Evolutionary conservation across 2,113 vertebrate species (phyloP), one percentile per base, ranked within the genome.

Genomic region (Antennarius striatus): DNA sequence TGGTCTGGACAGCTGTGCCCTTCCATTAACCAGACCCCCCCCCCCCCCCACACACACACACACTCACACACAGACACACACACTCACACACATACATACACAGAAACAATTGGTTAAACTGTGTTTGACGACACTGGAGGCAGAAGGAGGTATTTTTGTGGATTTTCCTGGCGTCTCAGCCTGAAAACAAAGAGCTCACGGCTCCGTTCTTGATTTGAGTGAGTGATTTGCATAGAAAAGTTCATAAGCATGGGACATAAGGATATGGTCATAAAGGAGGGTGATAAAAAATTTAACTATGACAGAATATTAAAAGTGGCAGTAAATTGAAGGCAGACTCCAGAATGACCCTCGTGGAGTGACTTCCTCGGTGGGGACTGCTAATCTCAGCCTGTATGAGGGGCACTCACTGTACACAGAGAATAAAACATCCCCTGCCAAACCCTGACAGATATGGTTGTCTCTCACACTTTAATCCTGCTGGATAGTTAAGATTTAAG

Each of bases 151-250:
- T 56, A 12, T 28, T 48, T 16, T 39, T 14, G 28, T 28, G n/a
- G 61, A 47, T 75, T 64, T 75, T 75, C 73, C 17, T 55, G 67
- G 70, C 50, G 79, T 60, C 56, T 84, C 79, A 55, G 80, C 75
- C 79, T 80, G 79, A 82, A 63, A 87, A 87, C 80, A 79, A 85
- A 76, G 72, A 83, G 73, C 73, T 40, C 50, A 47, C 50, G 63
- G 51, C 60, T 63, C 77, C 75, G 63, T 87, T 88, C 88, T 85
- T 85, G 80, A 86, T 82, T 73, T 84, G 68, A 88, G 81, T 87
- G 84, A 92, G 86, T 83, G 88, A 93, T 93, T 93, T 93, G 91
- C 91, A 92, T 93, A 90, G 89, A 89, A 91, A 92, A 92, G 91
- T 92, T 93, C 91, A 92, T 91, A 91, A 90, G 90, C 90, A 80